Evolutionary conservation across 2,113 vertebrate genomes (phyloP), one percentile per base, ranked within the genome.

Genomic region (Crotalus horridus): DNA sequence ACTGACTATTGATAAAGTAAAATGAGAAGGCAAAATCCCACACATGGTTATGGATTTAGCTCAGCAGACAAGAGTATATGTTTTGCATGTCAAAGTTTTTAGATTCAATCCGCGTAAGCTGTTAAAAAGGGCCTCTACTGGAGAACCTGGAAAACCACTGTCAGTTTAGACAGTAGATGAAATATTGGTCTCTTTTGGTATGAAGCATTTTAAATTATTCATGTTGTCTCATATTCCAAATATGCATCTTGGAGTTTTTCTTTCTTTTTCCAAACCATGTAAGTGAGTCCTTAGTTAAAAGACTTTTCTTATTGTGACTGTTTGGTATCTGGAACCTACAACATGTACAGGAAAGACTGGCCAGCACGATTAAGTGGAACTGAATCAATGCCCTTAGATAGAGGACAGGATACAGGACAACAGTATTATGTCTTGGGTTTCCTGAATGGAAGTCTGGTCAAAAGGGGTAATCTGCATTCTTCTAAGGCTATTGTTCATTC

Each of bases 391-490:
- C 33, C 88, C 90, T 55, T 87, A 90, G 93, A 93, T 20, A 64
- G 74, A 94, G 95, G 94, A 96, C 96, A 96, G 97, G 96, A 97
- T 96, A 95, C 96, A 96, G 95, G 64, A 97, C 93, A 90, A 91
- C 93, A 96, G 95, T 94, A 96, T 95, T 94, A 91, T 29, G 0
- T 93, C 91, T 3, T 94, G 90, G 33, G 89, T 95, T 97, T 97
- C 96, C 97, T 96, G 96, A 88, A 96, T 94, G 97, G 96, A 97
- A 97, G 94, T 97, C 91, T 94, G 94, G 95, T 92, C 95, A 89
- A 93, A 96, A 90, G 29, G 94, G 92, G 93, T 95, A 95, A 39
- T 86, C 94, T 24, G 1, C 89, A 56, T 95, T 96, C 94, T 95
- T 92, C 90, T 89, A 58, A 91, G 74, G 26, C 95, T 90, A 96